These are phyloP conservation scores for Anguilla marmorata DNA, from an alignment of 2,797 vertebrate genomes.

Conservation along the genomic window DNA sequence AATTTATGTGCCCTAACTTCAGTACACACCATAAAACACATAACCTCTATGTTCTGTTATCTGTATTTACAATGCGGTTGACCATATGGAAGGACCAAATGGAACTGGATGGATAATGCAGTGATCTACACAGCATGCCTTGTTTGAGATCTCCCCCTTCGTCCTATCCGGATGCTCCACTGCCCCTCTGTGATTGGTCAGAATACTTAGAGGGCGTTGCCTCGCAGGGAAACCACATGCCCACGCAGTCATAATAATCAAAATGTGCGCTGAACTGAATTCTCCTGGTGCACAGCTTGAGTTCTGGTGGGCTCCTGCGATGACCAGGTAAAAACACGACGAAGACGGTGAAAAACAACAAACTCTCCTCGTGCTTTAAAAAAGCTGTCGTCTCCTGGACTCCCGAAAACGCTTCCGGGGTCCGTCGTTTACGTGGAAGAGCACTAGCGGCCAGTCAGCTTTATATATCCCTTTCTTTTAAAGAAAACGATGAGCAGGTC, in stretches of 20 bases:
- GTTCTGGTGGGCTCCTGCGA: background rate
- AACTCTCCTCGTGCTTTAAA: background rate
- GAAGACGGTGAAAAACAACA: background rate
- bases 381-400: background rate
- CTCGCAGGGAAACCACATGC: background rate
- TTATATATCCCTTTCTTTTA: background rate
- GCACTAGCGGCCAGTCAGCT: background rate
- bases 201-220: background rate
- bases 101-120: background rate
- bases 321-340: background rate
- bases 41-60: slow-evolving; percentile 7
- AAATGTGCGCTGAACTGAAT: background rate
- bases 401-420: background rate
- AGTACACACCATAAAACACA: slow-evolving; percentile 16
- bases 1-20: slow-evolving; percentile 25
- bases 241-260: background rate
- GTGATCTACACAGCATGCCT: slow-evolving; percentile 4
- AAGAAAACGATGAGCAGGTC: background rate
- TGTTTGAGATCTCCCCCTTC: background rate
- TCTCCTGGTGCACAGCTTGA: background rate
- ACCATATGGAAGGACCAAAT: background rate
- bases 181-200: background rate
- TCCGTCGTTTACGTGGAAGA: background rate
- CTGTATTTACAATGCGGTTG: slow-evolving; percentile 25
- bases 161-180: background rate